Evolutionary conservation across 1,140 invertebrate species (phyloP), one percentile per base, ranked within the genome.

Genomic region (Euborellia annulipes): DNA sequence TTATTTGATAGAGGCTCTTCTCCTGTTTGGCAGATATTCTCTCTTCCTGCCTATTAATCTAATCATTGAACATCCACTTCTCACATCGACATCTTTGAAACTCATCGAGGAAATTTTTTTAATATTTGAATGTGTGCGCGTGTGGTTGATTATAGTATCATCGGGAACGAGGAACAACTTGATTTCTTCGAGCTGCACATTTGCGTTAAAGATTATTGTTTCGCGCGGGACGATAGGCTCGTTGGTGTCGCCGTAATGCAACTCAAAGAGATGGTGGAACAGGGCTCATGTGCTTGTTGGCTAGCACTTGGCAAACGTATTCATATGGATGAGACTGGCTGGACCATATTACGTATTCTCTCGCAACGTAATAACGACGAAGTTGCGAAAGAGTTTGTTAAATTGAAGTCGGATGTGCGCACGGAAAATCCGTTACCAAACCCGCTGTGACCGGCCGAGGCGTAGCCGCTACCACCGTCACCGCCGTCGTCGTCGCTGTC

Each of bases 301-400:
- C 68, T 98, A 43, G 83, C 89, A 2, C 71, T 99, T 1, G 92
- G 92, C 36, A 87, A 88, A 49, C 75, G 94, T 6, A 87, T 98
- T 37, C 86, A 95, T 61, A 95, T 99, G 84, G 94, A 99, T 61
- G 96, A 99, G 61, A 98, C 95, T n/a, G 96, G 96, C 8, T 98
- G 94, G 90, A 99, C 95, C 30, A 93, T 99, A 57, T 69, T 99
- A 17, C 75, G 96, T 22, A 99, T 99, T 55, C 68, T 99, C 34
- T 96, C 93, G 0, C 96, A 99, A 64, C 72, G 96, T 54, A 91
- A 89, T 59, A 98, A 94, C 62, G 96, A 99, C 65, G 95, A 99
- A 69, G 92, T 98, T 0, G 96, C 96, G 18, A 92, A 93, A 61
- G 95, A 99, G 63, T 98, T 99, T 68, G 95, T 99, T 11, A 98